Conservation (phyloP, 2,113 vertebrate genomes). For the Bostrychus sinensis region DNA sequence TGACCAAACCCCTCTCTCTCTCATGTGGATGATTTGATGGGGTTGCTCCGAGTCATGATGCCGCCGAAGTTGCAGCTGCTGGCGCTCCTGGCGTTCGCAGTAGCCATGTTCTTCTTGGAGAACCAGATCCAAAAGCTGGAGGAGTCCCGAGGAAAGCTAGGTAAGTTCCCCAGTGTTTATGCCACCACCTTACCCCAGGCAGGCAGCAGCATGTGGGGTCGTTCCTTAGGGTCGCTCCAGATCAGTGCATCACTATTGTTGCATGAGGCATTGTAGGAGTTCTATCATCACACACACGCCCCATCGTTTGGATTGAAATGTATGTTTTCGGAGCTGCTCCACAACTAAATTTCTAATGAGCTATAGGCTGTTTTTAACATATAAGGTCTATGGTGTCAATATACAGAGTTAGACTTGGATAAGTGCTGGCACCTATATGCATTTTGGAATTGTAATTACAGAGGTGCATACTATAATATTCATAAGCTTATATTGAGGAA, state of each 20-base stretch:
- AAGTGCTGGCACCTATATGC: no score
- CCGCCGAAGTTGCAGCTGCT: conserved; percentile 97
- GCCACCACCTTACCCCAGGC: not conserved
- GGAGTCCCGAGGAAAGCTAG: conserved; percentile 94
- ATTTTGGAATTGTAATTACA: no score
- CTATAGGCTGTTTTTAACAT: not conserved
- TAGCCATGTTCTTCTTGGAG: conserved; percentile 93
- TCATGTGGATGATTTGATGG: conserved; percentile 87
- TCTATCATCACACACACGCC: conserved; percentile 10
- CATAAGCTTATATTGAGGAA: not conserved
- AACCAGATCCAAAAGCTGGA: conserved; percentile 98
- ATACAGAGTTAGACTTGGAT: no score
- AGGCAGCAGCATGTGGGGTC: conserved; percentile 1
- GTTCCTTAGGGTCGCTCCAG: not conserved
- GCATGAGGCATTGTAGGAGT: conserved; percentile 7
- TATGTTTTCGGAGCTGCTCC: not conserved
- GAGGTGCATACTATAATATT: no score
- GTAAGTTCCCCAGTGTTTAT: conserved; percentile 75
- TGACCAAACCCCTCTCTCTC: conserved; percentile 63
- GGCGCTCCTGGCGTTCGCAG: conserved; percentile 91
- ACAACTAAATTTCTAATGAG: not conserved
- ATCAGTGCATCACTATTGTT: conserved; percentile 18
- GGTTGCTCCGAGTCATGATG: conserved; percentile 96
- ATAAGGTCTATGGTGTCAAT: not conserved
- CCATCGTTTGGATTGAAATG: conserved; percentile 6